Evolutionary conservation across 2,888 invertebrate genomes (phyloP).

Genomic region (Anthophora plumipes): DNA sequence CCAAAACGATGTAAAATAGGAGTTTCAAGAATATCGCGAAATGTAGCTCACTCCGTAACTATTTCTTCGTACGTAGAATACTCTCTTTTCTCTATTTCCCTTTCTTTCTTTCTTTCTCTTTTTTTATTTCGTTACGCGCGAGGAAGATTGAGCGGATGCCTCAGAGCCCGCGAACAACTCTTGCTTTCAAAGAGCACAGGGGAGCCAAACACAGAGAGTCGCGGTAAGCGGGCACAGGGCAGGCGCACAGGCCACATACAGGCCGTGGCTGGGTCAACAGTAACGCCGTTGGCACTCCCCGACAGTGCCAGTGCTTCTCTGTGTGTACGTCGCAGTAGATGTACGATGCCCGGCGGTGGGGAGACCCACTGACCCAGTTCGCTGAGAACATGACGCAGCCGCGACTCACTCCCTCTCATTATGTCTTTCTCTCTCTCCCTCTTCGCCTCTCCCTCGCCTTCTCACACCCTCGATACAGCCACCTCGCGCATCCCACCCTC

Average conservation of each 20-base stretch:
- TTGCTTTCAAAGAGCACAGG: constrained; percentile 77
- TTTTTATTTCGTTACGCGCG: constrained; percentile 36
- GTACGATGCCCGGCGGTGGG: constrained; percentile 81
- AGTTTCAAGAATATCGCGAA: neutral
- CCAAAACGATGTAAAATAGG: neutral
- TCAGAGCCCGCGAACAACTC: constrained; percentile 68
- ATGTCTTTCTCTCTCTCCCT: constrained; percentile 64
- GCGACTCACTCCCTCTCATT: constrained; percentile 79
- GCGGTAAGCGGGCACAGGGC: constrained; percentile 67
- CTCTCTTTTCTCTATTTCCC: too few species aligned
- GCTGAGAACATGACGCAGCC: constrained; percentile 85
- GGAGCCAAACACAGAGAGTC: constrained; percentile 64
- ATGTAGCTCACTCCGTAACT: too few species aligned
- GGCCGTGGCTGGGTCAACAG: constrained; percentile 81
- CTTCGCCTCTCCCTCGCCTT: constrained; percentile 33
- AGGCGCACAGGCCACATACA: constrained; percentile 67
- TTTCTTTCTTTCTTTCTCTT: neutral
- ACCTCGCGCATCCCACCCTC: constrained; percentile 56
- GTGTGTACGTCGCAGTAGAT: constrained; percentile 67
- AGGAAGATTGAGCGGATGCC: constrained; percentile 49
- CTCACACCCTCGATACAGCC: constrained; percentile 47
- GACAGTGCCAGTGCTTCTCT: constrained; percentile 73
- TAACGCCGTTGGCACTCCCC: constrained; percentile 84
- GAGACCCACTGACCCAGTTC: constrained; percentile 95
- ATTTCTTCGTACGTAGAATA: too few species aligned